Base-by-base conservation (phyloP, 2,888 invertebrate genomes). In the Lysandra coridon region DNA sequence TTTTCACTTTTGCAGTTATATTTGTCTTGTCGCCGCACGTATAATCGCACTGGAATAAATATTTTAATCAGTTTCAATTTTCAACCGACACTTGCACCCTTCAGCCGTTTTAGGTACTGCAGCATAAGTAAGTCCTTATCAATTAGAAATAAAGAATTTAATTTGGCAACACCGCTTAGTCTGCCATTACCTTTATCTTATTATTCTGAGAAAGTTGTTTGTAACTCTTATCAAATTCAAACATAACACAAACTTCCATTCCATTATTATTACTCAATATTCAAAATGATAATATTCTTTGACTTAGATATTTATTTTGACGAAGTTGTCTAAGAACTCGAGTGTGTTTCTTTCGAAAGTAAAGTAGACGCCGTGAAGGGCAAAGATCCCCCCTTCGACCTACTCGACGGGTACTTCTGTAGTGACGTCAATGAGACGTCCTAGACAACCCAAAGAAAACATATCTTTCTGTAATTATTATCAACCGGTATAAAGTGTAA, bases 281-380 rank as follows among this genome's bases (percentile, higher is more conserved):
- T 57, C 57, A 49, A 49, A 49, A 49, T 49, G 12, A 49, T 49
- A 49, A 10, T 49, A 12, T 49, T 49, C 10, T 49, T 49, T 49
- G 10, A 49, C 49, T 49, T 49, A 0, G 44, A 69, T 12, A 12
- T 33, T 33, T 69, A 69, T 12, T 69, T 33, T 30, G 64, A 12
- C 64, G 14, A 69, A 69, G 64, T 69, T 69, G 4, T 30, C 33
- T 69, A 12, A 33, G 14, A 69, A 69, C 30, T 69, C 30, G 33
- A 69, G 64, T 69, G 12, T 69, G 64, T 69, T 69, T 69, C 64
- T 69, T 69, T 69, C 64, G 64, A 12, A 30, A 69, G 64, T 69
- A 4, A 30, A 69, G 64, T 69, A 69, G 64, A 14, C 64, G 64
- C 14, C 30, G 30, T 10, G 4, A 69, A 69, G 30, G 12, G 64